Evolutionary conservation across 2,888 invertebrate species (phyloP).

Genomic region (Bruchidius siliquastri): DNA sequence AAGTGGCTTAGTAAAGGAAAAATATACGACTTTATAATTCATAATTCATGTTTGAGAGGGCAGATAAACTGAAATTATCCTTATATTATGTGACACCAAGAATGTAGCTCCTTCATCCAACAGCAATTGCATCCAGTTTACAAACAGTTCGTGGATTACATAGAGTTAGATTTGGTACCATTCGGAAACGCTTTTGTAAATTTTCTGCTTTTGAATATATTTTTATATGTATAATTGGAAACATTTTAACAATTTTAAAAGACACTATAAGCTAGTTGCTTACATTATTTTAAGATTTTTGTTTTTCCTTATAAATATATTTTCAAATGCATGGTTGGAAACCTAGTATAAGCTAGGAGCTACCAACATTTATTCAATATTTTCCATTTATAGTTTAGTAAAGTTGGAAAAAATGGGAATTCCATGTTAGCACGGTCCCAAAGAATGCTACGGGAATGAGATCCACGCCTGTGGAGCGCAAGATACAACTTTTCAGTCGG

Average conservation of each 20-base stretch:
- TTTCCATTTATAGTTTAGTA: neutral
- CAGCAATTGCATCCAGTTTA: slow-evolving; percentile 48
- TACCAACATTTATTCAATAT: neutral
- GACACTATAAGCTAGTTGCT: too few species aligned
- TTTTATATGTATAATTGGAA: too few species aligned
- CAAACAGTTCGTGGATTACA: slow-evolving; percentile 17
- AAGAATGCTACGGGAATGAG: slow-evolving; percentile 51
- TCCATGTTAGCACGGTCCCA: slow-evolving; percentile 50
- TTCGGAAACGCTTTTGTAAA: slow-evolving; percentile 2
- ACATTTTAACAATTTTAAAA: too few species aligned
- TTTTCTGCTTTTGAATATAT: neutral
- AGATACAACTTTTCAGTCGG: slow-evolving; percentile 16
- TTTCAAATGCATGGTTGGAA: too few species aligned
- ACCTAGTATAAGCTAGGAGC: too few species aligned
- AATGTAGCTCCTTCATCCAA: slow-evolving; percentile 50
- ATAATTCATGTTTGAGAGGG: slow-evolving; percentile 2
- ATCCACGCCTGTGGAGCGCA: slow-evolving; percentile 46
- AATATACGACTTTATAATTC: too few species aligned
- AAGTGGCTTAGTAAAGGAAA: too few species aligned
- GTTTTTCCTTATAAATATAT: too few species aligned
- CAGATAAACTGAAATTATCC: slow-evolving; percentile 37
- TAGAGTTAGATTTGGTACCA: slow-evolving; percentile 26
- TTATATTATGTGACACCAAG: slow-evolving; percentile 54
- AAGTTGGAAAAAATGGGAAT: neutral
- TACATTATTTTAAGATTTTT: too few species aligned